Evolutionary conservation across 2,113 vertebrate species (phyloP), one percentile per base, ranked within the genome.

Genomic region (Paradoxurus hermaphroditus): DNA sequence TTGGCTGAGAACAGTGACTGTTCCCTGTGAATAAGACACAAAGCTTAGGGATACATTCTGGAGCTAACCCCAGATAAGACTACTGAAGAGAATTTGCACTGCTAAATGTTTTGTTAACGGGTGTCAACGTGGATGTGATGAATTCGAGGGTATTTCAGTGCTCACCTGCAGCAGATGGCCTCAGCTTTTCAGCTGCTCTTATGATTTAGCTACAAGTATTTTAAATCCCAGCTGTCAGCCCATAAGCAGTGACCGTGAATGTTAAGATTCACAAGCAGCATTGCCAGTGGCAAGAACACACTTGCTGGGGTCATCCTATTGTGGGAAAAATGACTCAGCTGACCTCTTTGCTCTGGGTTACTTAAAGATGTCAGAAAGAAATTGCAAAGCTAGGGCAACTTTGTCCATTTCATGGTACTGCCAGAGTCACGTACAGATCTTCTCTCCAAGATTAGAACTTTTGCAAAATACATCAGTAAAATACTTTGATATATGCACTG

Each of bases 131-230:
- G 23, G 87, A 51, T 68, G 91, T 97, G 87, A 96, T 92, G 13
- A 90, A 82, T 97, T 84, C 92, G 93, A 94, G 88, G 73, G 46
- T 86, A 92, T 97, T 97, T 95, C 16, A 85, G 67, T 0, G 2
- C 41, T 75, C 79, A 98, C 96, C 94, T 98, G 93, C 82, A 97
- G 84, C 98, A 98, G 98, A 97, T 95, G 97, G 97, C 65, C n/a
- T n/a, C 14, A 75, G 73, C 46, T 95, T 85, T 73, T 97, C 92
- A 97, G 96, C 95, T 95, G 96, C 87, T 96, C 70, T 87, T 94
- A 90, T 72, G 94, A 91, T 96, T 97, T 98, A 95, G 9, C 97
- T 98, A 93, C 65, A 94, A 96, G 86, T 94, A 29, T 92, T 95
- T 97, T 94, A 96, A 97, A 86, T 98, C 95, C 94, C 98, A 97